These are phyloP conservation scores for Lucilia cuprina DNA, from an alignment of 1,140 invertebrate species.

Conservation along the genomic window DNA sequence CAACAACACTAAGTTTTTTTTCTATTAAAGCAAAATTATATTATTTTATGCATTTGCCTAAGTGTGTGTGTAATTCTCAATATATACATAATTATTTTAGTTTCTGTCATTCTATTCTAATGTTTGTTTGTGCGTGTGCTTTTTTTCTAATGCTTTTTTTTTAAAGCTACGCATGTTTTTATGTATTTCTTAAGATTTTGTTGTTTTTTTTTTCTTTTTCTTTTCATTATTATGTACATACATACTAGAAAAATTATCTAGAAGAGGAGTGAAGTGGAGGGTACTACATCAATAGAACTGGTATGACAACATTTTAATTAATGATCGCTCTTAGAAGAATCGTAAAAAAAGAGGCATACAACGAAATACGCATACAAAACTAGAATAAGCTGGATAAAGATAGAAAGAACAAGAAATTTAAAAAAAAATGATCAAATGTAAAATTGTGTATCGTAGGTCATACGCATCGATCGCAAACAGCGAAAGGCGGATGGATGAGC, in stretches of 20 bases:
- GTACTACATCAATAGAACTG: neutral
- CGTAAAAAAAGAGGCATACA: neutral
- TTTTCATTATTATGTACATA: neutral
- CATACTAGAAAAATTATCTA: neutral
- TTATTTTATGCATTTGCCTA: neutral
- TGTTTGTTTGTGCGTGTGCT: neutral
- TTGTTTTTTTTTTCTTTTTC: neutral
- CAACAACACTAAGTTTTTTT: neutral
- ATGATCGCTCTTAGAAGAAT: neutral
- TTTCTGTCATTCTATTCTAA: neutral
- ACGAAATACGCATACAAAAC: neutral
- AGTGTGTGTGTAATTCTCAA: neutral
- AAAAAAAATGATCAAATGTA: neutral
- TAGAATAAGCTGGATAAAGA: neutral
- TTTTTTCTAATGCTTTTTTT: neutral
- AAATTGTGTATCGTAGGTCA: conserved; percentile 1
- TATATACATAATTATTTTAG: neutral
- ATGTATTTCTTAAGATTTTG: neutral
- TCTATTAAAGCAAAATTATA: neutral
- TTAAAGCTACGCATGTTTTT: neutral
- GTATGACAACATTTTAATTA: conserved; percentile 1
- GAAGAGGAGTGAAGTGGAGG: neutral
- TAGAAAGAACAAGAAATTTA: too few species aligned
- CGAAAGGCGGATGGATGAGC: neutral
- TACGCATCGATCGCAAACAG: conserved; percentile 19